Conservation (phyloP, 2,797 vertebrate species). For the Molothrus ater region DNA sequence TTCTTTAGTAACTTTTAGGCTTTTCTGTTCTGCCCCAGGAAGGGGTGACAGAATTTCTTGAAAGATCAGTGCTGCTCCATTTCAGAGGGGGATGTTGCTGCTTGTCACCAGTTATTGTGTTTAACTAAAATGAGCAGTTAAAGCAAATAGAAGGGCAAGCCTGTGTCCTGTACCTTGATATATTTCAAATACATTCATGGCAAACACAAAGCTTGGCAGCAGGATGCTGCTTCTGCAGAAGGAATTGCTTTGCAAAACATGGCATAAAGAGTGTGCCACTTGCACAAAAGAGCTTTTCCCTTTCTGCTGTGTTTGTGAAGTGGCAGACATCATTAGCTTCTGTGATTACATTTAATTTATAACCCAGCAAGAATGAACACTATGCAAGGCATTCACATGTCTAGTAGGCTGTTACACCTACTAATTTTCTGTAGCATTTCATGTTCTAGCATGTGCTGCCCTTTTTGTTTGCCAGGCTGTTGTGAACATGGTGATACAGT, state of each 20-base stretch:
- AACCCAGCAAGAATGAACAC: slow-evolving; percentile 8
- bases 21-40: not conserved
- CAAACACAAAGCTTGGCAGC: not conserved
- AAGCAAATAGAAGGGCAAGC: not conserved
- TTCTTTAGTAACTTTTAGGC: not conserved
- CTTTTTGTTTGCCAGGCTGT: not conserved
- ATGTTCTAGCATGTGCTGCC: slow-evolving; percentile 22
- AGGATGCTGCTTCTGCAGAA: not conserved
- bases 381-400: slow-evolving; percentile 45
- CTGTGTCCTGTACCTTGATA: not conserved
- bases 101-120: not conserved
- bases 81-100: not conserved
- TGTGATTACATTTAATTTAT: slow-evolving; percentile 49
- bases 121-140: not conserved
- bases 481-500: not conserved
- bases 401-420: slow-evolving; percentile 31
- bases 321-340: slow-evolving; percentile 19
- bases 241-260: not conserved
- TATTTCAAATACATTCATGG: not conserved
- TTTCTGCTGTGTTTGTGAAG: slow-evolving; percentile 26
- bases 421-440: slow-evolving; percentile 38
- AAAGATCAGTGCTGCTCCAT: not conserved
- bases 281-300: slow-evolving; percentile 12
- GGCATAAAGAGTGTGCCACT: not conserved
- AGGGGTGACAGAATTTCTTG: not conserved